Evolutionary conservation across 2,888 invertebrate genomes (phyloP), one percentile per base, ranked within the genome.

Genomic region (Tenodera sinensis): DNA sequence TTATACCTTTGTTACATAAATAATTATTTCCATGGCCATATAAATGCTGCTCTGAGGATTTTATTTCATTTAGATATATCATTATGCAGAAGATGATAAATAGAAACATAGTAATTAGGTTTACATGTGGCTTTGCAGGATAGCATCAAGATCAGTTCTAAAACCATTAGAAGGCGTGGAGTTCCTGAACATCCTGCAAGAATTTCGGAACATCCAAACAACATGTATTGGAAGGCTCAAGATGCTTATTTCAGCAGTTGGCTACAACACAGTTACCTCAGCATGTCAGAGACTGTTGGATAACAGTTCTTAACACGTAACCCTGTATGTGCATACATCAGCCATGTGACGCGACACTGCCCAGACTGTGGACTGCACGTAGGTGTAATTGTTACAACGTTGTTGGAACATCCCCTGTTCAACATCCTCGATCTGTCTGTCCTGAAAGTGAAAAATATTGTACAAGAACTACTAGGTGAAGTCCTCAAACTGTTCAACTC

Each of bases 151-250:
- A 7, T 12, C 89, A 83, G 54, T 89, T 34, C 88, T 87, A n/a
- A 81, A 90, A n/a, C 89, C 90, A 47, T 90, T 90, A 84, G 90
- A 89, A 25, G 81, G 89, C 83, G 85, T 25, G 86, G 89, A 90
- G 25, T 89, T 89, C 71, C 28, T 90, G 28, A 83, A 82, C 42
- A 82, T 84, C 20, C 84, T 91, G 9, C 88, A 87, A 20, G 83
- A 83, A 28, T 90, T 91, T 83, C 27, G 83, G 14, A 83, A 89
- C 3, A 14, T 90, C 14, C 89, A 90, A 28, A 71, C 15, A n/a
- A 89, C 90, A 47, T 89, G 90, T 83, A 27, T 90, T 3, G 91
- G 91, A 25, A n/a, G 86, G 90, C n/a, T 91, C 20, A 90, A 91
- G 89, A 88, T 91, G 7, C 14, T 91, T 14, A 83, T 90, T 4